A percentile compares a stretch with the other conserved stretches of the same genome.
Conservation (phyloP, 2,797 vertebrate genomes). For the Poeciliopsis paucimaculata region DNA sequence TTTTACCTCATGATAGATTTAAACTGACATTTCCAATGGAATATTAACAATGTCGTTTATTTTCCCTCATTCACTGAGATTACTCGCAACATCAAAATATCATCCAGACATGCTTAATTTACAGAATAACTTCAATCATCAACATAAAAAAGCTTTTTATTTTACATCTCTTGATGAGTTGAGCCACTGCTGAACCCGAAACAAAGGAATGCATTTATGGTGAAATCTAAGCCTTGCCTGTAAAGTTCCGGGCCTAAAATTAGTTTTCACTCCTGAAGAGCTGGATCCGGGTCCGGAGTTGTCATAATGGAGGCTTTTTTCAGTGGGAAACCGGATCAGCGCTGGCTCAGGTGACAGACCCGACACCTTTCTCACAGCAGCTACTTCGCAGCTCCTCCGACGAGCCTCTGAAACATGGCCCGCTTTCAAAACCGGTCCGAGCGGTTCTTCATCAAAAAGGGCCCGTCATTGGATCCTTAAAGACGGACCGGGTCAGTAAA, state of each 20-base stretch:
- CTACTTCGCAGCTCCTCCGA: constrained; percentile 59
- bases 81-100: background rate
- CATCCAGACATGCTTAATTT: background rate
- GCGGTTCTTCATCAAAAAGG: constrained; percentile 71
- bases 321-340: constrained; percentile 61
- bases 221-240: constrained; percentile 34
- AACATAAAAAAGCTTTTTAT: background rate
- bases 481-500: constrained; percentile 48
- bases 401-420: constrained; percentile 50
- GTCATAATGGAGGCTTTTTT: constrained; percentile 52
- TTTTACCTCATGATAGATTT: background rate
- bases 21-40: background rate
- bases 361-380: constrained; percentile 57
- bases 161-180: background rate
- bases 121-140: background rate
- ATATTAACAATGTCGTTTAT: background rate
- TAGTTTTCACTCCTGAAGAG: constrained; percentile 23
- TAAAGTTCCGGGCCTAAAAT: background rate
- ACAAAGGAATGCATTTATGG: background rate
- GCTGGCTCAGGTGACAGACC: constrained; percentile 58
- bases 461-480: constrained; percentile 67
- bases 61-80: background rate
- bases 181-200: background rate
- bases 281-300: constrained; percentile 31
- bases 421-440: constrained; percentile 71